phyloP scores from a whole-genome alignment of 1,140 invertebrate genomes.

The Cherax destructor region DNA sequence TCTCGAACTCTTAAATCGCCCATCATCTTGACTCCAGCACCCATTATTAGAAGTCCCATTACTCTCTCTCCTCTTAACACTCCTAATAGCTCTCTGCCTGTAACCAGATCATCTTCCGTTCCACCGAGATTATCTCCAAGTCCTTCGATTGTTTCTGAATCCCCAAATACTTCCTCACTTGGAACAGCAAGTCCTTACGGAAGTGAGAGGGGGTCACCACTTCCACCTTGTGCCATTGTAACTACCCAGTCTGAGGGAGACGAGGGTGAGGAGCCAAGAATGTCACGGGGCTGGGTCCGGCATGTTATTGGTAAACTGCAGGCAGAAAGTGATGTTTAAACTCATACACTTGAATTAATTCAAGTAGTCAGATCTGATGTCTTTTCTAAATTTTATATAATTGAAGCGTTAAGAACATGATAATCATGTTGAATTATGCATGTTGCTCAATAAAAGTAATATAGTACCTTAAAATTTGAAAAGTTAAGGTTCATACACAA shows the following conservation, averaged over 20 bases:
- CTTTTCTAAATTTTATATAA: background rate
- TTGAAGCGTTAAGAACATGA: background rate
- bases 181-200: constrained; percentile 29
- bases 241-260: constrained; percentile 10
- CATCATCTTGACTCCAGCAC: constrained; percentile 29
- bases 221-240: constrained; percentile 1
- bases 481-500: too few species aligned
- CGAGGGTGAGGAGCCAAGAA: constrained; percentile 40
- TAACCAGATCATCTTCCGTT: constrained; percentile 48
- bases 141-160: constrained; percentile 34
- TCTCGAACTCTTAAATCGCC: constrained; percentile 25
- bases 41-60: constrained; percentile 46
- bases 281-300: constrained; percentile 65
- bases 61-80: constrained; percentile 35
- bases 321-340: constrained; percentile 48
- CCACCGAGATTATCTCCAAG: constrained; percentile 29
- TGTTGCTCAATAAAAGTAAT: background rate
- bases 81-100: background rate
- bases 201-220: constrained; percentile 36
- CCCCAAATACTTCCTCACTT: constrained; percentile 29
- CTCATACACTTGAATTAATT: background rate
- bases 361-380: background rate
- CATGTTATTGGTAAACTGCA: constrained; percentile 70
- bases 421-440: background rate
- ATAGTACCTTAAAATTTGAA: too few species aligned